Percentiles rank a stretch among this genome's conserved stretches.
phyloP scores from a whole-genome alignment of 2,113 vertebrate species.

The Holacanthus passer region DNA sequence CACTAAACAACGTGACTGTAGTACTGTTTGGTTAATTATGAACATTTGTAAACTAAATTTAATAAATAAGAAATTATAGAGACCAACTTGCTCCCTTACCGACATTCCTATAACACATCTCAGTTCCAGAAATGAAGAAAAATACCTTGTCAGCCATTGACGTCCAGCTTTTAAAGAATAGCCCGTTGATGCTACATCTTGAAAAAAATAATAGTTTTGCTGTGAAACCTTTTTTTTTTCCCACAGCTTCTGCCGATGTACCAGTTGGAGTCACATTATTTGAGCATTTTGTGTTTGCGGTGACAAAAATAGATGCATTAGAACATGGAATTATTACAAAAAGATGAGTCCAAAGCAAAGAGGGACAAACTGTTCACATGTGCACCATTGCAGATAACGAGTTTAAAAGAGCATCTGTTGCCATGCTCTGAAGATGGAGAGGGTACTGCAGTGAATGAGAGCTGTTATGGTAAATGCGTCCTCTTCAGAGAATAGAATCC shows the following conservation, averaged over 20 bases:
- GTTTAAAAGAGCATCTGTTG: slow-evolving; percentile 75
- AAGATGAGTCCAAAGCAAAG: slow-evolving; percentile 55
- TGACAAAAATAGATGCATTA: slow-evolving; percentile 49
- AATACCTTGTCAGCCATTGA: neutral
- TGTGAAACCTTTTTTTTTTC: neutral
- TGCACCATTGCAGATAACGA: slow-evolving; percentile 69
- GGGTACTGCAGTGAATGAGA: slow-evolving; percentile 71
- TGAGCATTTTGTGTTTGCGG: slow-evolving; percentile 25
- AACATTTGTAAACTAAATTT: neutral
- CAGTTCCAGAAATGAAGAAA: neutral
- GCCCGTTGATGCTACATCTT: neutral
- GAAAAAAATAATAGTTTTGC: neutral
- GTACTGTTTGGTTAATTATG: neutral
- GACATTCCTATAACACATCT: neutral
- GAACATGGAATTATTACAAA: slow-evolving; percentile 25
- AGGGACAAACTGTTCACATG: slow-evolving; percentile 56
- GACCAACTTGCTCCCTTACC: neutral
- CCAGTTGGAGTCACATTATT: slow-evolving; percentile 24
- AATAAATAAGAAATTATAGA: neutral
- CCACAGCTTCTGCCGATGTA: neutral
- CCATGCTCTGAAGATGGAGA: slow-evolving; percentile 72
- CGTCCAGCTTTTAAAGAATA: neutral
- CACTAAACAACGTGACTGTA: neutral
- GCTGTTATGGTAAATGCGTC: slow-evolving; percentile 61
- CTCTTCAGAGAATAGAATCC: slow-evolving; percentile 65